Evolutionary conservation across 2,888 invertebrate species (phyloP), one percentile per base, ranked within the genome.

Genomic region (Ornithoptera priamus): DNA sequence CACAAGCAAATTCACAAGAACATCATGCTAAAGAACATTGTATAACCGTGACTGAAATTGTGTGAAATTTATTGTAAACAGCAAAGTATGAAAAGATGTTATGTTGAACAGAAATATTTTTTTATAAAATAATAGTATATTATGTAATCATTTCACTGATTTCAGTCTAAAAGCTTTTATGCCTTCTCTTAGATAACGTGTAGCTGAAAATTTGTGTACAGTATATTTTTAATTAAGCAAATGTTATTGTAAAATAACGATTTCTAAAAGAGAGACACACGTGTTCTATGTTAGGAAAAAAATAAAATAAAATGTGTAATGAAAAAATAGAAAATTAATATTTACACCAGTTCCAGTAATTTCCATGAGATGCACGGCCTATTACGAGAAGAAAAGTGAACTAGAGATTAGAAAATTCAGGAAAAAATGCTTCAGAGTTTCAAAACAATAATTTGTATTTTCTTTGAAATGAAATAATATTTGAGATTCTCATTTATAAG

Each of bases 301-400:
- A 82, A 80, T 15, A 46, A 4, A 80, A 53, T 18, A 81, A 86
- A 88, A 85, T 89, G 91, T 91, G 89, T 91, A 89, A 85, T 86
- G 87, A 87, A 90, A 87, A 85, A 88, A 88, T 84, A 77, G 81
- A 77, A 81, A 82, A 81, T 53, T 80, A 79, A 96, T 96, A 96
- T 95, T 97, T 97, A 97, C 96, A 95, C 96, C 95, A 93, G 95
- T 94, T 94, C 97, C 96, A 93, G 95, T 95, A 94, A 96, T 95
- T 94, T 96, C 97, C 97, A 97, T 96, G 88, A 96, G 96, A 95
- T 96, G 97, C 97, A 97, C 96, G 93, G 97, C 97, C 97, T 97
- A 95, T 93, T 90, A 80, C 78, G 82, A 83, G 80, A 82, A 82
- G 81, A 88, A 84, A 88, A 90, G 90, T 89, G 88, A 86, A 81